A percentile compares a stretch with the other conserved stretches of the same genome.
Evolutionary conservation across 1,140 invertebrate species (phyloP).

Genomic region (Metopolophium dirhodum): DNA sequence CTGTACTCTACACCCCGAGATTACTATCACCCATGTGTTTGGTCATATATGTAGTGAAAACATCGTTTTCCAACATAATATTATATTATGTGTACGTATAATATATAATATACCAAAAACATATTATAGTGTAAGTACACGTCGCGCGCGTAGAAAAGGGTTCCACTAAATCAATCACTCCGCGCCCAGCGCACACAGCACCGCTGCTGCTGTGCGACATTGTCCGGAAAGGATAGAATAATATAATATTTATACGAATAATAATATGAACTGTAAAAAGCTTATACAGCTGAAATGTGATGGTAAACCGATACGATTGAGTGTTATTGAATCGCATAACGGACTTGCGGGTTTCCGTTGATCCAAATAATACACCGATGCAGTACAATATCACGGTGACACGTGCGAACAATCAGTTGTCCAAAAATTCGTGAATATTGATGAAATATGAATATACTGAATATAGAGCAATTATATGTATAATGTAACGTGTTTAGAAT

Average conservation of each 20-base stretch:
- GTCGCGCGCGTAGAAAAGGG: conserved; percentile 17
- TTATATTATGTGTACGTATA: not conserved
- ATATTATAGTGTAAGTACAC: not conserved
- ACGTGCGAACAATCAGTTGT: not conserved
- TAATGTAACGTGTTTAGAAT: not conserved
- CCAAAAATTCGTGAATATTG: not conserved
- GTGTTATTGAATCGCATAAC: not conserved
- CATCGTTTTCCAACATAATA: conserved; percentile 26
- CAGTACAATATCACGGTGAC: not conserved
- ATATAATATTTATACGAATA: conserved; percentile 3
- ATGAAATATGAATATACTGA: not conserved
- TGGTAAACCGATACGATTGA: conserved; percentile 19
- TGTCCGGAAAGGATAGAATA: not conserved
- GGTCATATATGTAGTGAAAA: conserved; percentile 28
- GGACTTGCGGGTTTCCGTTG: not conserved
- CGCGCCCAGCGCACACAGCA: not conserved
- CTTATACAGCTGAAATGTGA: conserved; percentile 30
- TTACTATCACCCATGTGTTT: conserved; percentile 45
- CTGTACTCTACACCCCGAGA: conserved; percentile 12
- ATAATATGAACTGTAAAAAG: conserved; percentile 22
- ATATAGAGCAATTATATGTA: not conserved
- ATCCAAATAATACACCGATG: not conserved
- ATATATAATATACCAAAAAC: conserved; percentile 12
- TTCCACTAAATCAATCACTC: conserved; percentile 54
- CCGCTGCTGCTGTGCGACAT: not conserved